Conservation (phyloP, 35 echinoderm and acorn worm species). For the Strongylocentrotus purpuratus region DNA sequence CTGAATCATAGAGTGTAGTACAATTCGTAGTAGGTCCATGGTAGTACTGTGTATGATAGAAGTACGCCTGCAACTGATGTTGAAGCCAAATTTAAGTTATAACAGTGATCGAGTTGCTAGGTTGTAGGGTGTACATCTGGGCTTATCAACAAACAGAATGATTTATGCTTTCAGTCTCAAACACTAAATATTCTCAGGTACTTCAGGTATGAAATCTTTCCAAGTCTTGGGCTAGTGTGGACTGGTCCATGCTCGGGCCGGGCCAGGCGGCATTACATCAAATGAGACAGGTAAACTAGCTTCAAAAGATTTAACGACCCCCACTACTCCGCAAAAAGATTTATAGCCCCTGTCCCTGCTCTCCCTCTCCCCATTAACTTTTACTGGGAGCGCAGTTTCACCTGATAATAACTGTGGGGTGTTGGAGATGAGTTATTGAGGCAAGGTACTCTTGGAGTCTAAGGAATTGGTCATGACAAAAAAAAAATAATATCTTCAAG, state of each 20-base stretch:
- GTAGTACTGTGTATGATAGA: too few relatives aligned
- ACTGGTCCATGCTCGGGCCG: not conserved
- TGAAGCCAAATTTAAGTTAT: too few relatives aligned
- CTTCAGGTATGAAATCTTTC: too few relatives aligned
- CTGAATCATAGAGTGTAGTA: too few relatives aligned
- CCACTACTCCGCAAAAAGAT: not conserved
- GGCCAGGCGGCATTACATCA: not conserved
- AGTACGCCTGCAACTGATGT: too few relatives aligned
- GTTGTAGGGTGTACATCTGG: too few relatives aligned
- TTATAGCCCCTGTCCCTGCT: not conserved
- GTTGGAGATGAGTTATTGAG: not conserved
- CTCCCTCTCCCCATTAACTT: conserved; percentile 1
- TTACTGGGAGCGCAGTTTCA: not conserved
- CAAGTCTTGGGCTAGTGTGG: not conserved
- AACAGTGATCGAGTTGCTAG: too few relatives aligned
- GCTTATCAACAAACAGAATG: too few relatives aligned
- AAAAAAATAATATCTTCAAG: not conserved
- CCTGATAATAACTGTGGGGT: not conserved
- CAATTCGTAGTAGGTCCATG: too few relatives aligned
- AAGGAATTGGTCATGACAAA: not conserved
- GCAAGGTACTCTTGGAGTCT: not conserved
- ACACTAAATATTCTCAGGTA: too few relatives aligned
- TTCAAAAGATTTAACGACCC: not conserved
- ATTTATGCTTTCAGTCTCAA: too few relatives aligned
- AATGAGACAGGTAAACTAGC: not conserved